These are phyloP conservation scores for Dicrurus megarhynchus DNA, from an alignment of 2,113 vertebrate genomes.

Conservation along the genomic window DNA sequence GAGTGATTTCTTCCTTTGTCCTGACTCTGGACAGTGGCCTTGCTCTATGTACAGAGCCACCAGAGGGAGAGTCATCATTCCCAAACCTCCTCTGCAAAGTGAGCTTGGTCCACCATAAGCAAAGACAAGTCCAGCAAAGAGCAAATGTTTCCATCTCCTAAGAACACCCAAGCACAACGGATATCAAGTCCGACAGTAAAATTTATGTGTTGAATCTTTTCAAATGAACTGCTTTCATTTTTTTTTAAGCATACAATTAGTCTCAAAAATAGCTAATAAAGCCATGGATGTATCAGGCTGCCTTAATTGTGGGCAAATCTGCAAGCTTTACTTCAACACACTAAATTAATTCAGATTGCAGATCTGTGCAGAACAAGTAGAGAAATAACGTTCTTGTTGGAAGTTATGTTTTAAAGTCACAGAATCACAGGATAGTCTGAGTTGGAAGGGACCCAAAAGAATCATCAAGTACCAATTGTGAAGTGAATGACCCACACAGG, in stretches of 20 bases:
- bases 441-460: not conserved
- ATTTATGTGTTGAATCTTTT: not conserved
- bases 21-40: not conserved
- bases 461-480: too few relatives aligned
- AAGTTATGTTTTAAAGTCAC: not conserved
- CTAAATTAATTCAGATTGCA: not conserved
- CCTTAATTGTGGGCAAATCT: not conserved
- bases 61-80: fast-evolving
- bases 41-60: not conserved
- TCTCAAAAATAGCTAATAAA: not conserved
- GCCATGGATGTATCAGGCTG: not conserved
- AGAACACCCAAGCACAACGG: not conserved
- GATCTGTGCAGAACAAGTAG: not conserved
- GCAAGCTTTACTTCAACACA: not conserved
- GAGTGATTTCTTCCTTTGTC: not conserved
- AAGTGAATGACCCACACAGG: not conserved
- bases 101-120: not conserved
- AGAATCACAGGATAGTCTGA: not conserved
- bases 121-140: not conserved
- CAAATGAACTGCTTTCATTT: not conserved
- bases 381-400: not conserved
- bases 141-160: not conserved
- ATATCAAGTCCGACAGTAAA: not conserved
- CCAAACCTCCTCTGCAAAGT: not conserved
- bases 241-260: not conserved